These are phyloP conservation scores for Morinoia aosen DNA, from an alignment of 2,888 invertebrate species.

Conservation along the genomic window DNA sequence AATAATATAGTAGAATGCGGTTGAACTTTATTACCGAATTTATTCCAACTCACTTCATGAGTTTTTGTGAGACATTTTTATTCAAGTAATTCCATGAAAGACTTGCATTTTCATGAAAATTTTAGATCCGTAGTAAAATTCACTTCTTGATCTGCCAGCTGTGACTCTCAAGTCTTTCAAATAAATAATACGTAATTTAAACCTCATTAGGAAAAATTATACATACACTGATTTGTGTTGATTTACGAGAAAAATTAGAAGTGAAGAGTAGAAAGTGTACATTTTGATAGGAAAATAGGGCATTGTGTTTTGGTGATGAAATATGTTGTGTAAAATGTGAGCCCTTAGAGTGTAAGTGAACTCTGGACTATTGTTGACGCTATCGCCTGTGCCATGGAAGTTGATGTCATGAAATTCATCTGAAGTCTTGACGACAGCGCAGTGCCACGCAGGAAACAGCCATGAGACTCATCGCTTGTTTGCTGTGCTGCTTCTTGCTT, in stretches of 20 bases:
- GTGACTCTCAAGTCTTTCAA: background rate
- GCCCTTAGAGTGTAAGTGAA: background rate
- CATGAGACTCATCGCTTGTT: background rate
- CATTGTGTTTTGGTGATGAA: background rate
- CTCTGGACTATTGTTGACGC: background rate
- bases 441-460: background rate
- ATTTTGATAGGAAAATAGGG: background rate
- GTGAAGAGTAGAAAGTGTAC: background rate
- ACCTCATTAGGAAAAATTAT: background rate
- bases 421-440: background rate
- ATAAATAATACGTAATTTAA: background rate
- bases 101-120: background rate
- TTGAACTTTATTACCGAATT: background rate
- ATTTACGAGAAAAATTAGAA: background rate
- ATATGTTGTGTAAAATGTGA: background rate
- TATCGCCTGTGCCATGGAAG: background rate
- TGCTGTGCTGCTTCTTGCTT: background rate
- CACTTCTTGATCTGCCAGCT: background rate
- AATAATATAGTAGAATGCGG: background rate
- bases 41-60: background rate
- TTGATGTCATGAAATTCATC: background rate
- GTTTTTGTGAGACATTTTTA: background rate
- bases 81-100: background rate
- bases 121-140: background rate
- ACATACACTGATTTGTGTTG: background rate